Evolutionary conservation across 2,888 invertebrate genomes (phyloP), one percentile per base, ranked within the genome.

Genomic region (Acronicta psi): DNA sequence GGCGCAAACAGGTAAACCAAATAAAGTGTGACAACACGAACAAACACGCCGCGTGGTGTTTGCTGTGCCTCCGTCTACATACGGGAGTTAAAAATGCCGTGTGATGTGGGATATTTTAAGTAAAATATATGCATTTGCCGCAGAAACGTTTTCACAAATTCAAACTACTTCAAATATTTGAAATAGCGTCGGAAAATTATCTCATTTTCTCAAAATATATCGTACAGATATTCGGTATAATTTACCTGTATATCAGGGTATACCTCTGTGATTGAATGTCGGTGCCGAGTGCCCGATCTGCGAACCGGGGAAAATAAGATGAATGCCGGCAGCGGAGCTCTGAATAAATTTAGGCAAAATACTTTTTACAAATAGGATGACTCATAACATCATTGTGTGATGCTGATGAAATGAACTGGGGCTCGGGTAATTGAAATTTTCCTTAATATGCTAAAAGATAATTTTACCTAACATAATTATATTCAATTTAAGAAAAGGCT

Each of bases 271-370:
- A 77, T 76, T 64, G 77, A 68, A 54, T 59, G 56, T 38, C 43
- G 40, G 23, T 18, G 16, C 17, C 37, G 44, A 20, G 9, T 37
- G 37, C 34, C 9, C 34, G 38, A 49, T 61, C 62, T 53, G 56
- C 53, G 41, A 72, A 61, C 64, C 65, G 60, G 42, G 49, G 42
- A 50, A 68, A 75, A 73, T 73, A 73, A 65, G 73, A 75, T 65
- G 61, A 75, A 73, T 73, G 55, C 64, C 50, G 50, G 29, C 50
- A 40, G 54, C 41, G 51, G 14, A 37, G 42, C 59, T 72, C 56
- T 72, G 73, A 68, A 75, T 72, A 72, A 67, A 68, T 72, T 75
- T 51, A 31, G 36, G 31, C 47, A 44, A 68, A 75, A 69, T 73
- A 73, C 57, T 69, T 40, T 31, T 56, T 60, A 69, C 63, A 69